phyloP scores from a whole-genome alignment of 2,113 vertebrate genomes.

The Meriones unguiculatus region DNA sequence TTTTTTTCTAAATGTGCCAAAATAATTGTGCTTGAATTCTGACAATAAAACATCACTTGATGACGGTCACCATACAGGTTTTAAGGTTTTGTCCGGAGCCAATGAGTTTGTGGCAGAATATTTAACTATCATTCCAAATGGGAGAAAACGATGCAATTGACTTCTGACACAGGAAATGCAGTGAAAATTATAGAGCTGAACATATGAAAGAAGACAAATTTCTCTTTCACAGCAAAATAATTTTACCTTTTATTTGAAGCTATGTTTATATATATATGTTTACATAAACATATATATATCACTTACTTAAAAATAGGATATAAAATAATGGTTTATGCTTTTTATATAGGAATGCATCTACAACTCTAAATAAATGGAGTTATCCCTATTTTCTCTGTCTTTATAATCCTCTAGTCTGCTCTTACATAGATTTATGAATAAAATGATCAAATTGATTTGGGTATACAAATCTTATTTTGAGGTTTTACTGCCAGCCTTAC shows the following conservation, averaged over 20 bases:
- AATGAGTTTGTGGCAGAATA: not conserved
- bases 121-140: not conserved
- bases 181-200: not conserved
- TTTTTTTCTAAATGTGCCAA: not conserved
- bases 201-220: not conserved
- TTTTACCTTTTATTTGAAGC: not conserved
- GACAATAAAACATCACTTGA: not conserved
- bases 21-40: not conserved
- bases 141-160: not conserved
- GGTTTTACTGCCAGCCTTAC: conserved; percentile 77
- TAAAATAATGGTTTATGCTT: conserved; percentile 1
- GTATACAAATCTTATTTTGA: conserved; percentile 83
- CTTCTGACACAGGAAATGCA: not conserved
- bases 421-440: conserved; percentile 81
- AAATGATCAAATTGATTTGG: conserved; percentile 74
- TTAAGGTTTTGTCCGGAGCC: not conserved
- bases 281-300: not conserved
- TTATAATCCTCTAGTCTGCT: conserved; percentile 42
- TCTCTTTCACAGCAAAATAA: not conserved
- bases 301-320: not conserved
- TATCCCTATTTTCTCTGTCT: conserved; percentile 23
- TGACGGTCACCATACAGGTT: not conserved
- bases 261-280: not conserved
- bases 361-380: conserved; percentile 15
- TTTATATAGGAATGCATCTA: not conserved